Evolutionary conservation across 2,888 invertebrate genomes (phyloP).

Genomic region (Trachelus stipa): DNA sequence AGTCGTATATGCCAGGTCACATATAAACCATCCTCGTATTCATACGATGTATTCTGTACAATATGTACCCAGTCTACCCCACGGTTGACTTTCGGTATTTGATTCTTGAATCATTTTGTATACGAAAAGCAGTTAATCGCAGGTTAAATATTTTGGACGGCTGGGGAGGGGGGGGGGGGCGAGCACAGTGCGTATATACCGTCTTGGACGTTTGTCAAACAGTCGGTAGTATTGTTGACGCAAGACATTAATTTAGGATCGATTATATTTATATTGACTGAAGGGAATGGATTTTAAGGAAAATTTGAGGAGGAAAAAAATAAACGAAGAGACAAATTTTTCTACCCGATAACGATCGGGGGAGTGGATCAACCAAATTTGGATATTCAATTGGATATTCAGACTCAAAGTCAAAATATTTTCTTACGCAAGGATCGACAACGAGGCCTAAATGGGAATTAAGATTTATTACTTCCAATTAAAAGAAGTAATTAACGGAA

Average conservation of each 20-base stretch:
- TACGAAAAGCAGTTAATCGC: conserved; percentile 59
- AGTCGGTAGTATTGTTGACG: neutral
- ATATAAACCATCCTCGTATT: conserved; percentile 29
- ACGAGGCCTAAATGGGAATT: neutral
- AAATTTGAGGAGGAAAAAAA: neutral
- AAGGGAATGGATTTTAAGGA: neutral
- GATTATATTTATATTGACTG: neutral
- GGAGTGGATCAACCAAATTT: neutral
- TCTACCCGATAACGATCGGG: neutral
- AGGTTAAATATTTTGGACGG: conserved; percentile 63
- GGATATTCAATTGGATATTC: no score
- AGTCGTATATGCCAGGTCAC: conserved; percentile 36
- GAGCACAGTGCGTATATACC: neutral
- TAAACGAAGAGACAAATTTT: conserved; percentile 42
- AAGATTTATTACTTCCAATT: conserved; percentile 30
- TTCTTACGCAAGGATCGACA: neutral
- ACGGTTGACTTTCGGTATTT: conserved; percentile 64
- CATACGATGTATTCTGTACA: conserved; percentile 46
- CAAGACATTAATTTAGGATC: neutral
- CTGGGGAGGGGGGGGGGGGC: neutral
- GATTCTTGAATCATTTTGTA: conserved; percentile 65
- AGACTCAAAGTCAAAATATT: neutral
- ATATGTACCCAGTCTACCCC: conserved; percentile 63
- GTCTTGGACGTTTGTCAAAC: neutral
- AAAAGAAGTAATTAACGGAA: conserved; percentile 47